phyloP scores from a whole-genome alignment of 92 coral and sea anemone genomes.

The Porites rus region DNA sequence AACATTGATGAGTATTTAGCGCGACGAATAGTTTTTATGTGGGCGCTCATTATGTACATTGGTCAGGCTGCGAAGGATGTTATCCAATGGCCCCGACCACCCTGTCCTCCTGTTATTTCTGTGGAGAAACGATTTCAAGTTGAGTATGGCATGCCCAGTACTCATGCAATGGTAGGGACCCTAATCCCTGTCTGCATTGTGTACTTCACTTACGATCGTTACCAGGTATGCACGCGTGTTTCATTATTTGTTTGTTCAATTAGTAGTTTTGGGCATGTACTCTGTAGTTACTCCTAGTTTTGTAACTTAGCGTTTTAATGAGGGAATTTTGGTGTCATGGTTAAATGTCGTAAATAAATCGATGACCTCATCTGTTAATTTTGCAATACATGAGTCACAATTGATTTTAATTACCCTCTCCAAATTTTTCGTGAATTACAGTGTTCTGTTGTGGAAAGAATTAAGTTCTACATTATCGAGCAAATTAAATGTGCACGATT shows the following conservation, averaged over 20 bases:
- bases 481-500: too few relatives aligned
- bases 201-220: conserved; percentile 91
- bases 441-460: neutral
- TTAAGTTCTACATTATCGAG: too few relatives aligned
- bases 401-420: neutral
- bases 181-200: conserved; percentile 89
- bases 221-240: conserved; percentile 64
- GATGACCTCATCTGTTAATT: neutral
- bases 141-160: conserved; percentile 97
- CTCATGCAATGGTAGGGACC: conserved; percentile 97
- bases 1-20: conserved; percentile 87
- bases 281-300: neutral
- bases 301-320: too few relatives aligned
- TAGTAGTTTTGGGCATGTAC: neutral
- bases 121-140: conserved; percentile 87
- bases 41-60: conserved; percentile 90
- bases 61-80: conserved; percentile 96
- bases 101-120: conserved; percentile 89
- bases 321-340: neutral
- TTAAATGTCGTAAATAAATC: neutral
- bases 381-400: neutral
- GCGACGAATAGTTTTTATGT: conserved; percentile 73
- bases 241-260: too few relatives aligned
- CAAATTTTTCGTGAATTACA: neutral
- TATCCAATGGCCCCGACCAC: conserved; percentile 93